Evolutionary conservation across 1,140 invertebrate genomes (phyloP).

Genomic region (Drosophila equinoxialis): DNA sequence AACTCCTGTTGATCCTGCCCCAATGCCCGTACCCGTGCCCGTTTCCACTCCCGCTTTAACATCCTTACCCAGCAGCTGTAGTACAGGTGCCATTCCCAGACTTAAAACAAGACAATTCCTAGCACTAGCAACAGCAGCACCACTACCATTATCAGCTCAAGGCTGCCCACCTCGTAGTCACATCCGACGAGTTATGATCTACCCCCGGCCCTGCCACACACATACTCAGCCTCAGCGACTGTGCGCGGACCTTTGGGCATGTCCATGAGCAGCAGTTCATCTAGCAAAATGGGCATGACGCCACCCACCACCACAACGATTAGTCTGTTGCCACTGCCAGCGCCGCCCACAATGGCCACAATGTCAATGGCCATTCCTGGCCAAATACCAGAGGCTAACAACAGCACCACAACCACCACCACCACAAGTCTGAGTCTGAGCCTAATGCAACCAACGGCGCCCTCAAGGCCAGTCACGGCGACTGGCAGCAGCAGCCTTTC

Average conservation of each 20-base stretch:
- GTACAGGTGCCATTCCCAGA: constrained; percentile 67
- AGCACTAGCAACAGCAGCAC: neutral
- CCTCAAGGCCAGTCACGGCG: constrained; percentile 35
- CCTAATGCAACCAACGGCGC: constrained; percentile 56
- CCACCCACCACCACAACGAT: constrained; percentile 68
- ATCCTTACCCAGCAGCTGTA: constrained; percentile 60
- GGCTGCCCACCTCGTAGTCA: constrained; percentile 69
- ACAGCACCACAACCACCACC: constrained; percentile 36
- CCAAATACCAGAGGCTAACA: constrained; percentile 59
- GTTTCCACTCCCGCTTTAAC: constrained; percentile 5
- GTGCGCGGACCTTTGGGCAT: constrained; percentile 73
- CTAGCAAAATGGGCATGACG: constrained; percentile 31
- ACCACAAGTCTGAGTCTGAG: constrained; percentile 74
- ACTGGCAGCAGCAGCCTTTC: constrained; percentile 12
- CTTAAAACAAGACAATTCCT: constrained; percentile 64
- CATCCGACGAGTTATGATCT: constrained; percentile 72
- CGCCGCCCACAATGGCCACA: constrained; percentile 50
- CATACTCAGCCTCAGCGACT: constrained; percentile 63
- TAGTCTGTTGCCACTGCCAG: constrained; percentile 65
- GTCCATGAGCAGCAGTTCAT: constrained; percentile 65
- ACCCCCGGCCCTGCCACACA: constrained; percentile 70
- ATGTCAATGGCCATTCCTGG: constrained; percentile 55
- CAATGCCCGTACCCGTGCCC: neutral
- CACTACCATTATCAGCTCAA: constrained; percentile 28
- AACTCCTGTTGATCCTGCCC: neutral